Percentiles rank a stretch among this genome's conserved stretches.
These are phyloP conservation scores for Odocoileus hemionus DNA, from an alignment of 2,113 vertebrate genomes.

Conservation along the genomic window DNA sequence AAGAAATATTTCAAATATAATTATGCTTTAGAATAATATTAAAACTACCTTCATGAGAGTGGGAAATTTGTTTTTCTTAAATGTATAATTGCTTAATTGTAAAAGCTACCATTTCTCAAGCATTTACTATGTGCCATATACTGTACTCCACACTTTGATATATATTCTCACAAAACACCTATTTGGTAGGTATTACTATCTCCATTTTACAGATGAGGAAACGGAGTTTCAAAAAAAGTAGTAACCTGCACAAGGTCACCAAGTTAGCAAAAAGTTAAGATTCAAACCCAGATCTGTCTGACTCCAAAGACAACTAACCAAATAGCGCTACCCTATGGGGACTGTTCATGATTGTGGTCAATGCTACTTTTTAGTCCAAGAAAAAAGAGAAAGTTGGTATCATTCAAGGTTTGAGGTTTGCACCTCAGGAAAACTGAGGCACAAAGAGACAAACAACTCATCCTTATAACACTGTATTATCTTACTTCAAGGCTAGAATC, in stretches of 20 bases:
- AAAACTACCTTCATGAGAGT: neutral
- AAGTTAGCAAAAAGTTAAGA: neutral
- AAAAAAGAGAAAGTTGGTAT: slow-evolving; percentile 8
- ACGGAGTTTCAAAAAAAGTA: neutral
- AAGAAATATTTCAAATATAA: slow-evolving; percentile 25
- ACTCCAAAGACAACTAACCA: neutral
- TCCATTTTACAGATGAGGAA: slow-evolving; percentile 39
- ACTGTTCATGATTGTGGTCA: neutral
- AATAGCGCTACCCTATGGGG: neutral
- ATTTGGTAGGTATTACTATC: neutral
- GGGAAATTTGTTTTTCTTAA: slow-evolving; percentile 15
- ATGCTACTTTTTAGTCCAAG: neutral
- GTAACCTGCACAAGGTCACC: neutral
- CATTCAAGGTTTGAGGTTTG: neutral
- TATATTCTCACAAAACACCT: neutral
- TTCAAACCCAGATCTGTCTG: neutral
- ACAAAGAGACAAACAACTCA: slow-evolving; percentile 12
- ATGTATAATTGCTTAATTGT: neutral
- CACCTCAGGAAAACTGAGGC: slow-evolving; percentile 37
- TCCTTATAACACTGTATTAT: neutral
- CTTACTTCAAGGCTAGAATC: slow-evolving; percentile 5
- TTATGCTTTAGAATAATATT: slow-evolving; percentile 31
- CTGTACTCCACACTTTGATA: neutral
- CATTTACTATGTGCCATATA: neutral
- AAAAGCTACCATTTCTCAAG: slow-evolving; percentile 4